phyloP scores from a whole-genome alignment of 2,797 vertebrate genomes.

The Ptychobarbus kaznakovi region DNA sequence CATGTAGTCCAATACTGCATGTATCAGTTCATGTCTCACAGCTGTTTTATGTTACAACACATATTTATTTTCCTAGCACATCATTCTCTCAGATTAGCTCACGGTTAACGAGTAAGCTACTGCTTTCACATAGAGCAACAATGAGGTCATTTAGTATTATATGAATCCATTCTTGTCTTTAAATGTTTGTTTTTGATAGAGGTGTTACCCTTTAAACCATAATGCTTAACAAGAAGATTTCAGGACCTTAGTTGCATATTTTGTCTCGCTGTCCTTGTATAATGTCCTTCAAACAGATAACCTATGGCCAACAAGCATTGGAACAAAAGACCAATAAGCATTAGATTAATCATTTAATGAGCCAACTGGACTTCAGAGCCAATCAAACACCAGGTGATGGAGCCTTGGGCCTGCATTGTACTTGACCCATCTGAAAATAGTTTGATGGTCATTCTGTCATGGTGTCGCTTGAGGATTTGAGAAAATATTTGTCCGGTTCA shows the following conservation, averaged over 20 bases:
- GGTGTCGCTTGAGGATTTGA: background rate
- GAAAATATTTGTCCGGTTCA: background rate
- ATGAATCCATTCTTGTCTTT: slow-evolving; percentile 3
- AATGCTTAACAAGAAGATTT: background rate
- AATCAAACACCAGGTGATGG: slow-evolving; percentile 18
- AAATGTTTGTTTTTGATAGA: background rate
- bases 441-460: background rate
- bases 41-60: background rate
- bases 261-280: background rate
- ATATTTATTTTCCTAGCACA: background rate
- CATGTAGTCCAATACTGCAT: background rate
- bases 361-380: slow-evolving; percentile 3
- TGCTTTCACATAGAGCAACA: background rate
- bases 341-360: background rate
- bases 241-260: background rate
- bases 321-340: background rate
- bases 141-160: background rate
- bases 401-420: background rate
- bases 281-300: slow-evolving; percentile 15
- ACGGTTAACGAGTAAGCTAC: background rate
- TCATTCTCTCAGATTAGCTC: background rate
- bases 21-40: background rate
- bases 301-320: background rate
- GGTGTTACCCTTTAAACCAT: background rate
- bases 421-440: slow-evolving; percentile 9